phyloP scores from a whole-genome alignment of 1,140 invertebrate species.

The Lepidurus arcticus region DNA sequence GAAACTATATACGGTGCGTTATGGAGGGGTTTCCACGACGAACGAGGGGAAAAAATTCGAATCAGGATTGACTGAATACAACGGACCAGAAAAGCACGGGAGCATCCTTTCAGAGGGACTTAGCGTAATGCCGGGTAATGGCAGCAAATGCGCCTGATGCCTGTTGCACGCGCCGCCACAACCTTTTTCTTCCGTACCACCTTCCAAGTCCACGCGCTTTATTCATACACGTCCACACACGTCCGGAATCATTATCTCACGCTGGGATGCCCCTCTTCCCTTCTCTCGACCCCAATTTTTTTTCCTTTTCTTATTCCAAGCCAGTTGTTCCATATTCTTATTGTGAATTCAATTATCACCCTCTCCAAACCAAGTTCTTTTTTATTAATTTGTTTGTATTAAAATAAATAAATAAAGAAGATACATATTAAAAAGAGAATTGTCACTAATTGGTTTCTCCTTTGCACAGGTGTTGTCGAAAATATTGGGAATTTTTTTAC shows the following conservation, averaged over 20 bases:
- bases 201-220: constrained; percentile 16
- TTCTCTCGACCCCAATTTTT: neutral
- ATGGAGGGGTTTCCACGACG: too few relatives aligned
- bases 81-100: neutral
- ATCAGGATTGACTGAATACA: neutral
- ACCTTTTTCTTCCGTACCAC: neutral
- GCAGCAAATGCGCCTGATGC: constrained; percentile 8
- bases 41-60: neutral
- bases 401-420: neutral
- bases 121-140: constrained; percentile 18
- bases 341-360: neutral
- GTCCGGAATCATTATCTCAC: neutral
- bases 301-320: neutral
- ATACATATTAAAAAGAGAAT: neutral
- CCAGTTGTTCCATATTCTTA: neutral
- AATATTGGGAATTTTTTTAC: too few relatives aligned
- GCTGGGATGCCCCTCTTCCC: neutral
- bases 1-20: too few relatives aligned
- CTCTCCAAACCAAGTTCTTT: neutral
- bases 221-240: neutral
- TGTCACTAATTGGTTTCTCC: too few relatives aligned
- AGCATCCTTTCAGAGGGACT: constrained; percentile 5
- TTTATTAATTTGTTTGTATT: neutral
- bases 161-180: neutral
- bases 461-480: too few relatives aligned